These are phyloP conservation scores for Vipera latastei DNA, from an alignment of 2,797 vertebrate genomes.

Conservation along the genomic window DNA sequence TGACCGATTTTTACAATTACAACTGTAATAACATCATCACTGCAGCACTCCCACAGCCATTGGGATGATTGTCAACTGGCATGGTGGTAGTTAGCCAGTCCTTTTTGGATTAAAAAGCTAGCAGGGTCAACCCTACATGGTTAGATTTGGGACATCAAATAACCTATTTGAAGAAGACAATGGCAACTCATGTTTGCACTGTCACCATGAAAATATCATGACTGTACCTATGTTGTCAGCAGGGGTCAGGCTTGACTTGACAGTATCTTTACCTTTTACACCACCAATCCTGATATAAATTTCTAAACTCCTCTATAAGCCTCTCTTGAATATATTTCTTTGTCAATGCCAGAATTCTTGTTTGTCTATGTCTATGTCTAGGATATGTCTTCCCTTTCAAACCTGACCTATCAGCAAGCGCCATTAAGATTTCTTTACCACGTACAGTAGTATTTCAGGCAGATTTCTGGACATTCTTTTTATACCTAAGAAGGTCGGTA, in stretches of 20 bases:
- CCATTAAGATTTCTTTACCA: not conserved
- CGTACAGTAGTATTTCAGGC: not conserved
- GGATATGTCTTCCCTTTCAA: not conserved
- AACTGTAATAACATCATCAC: not conserved
- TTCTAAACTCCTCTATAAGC: not conserved
- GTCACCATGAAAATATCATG: not conserved
- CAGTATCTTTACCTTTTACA: not conserved
- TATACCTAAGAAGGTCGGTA: not conserved
- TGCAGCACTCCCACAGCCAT: not conserved
- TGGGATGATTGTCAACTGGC: not conserved
- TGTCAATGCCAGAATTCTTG: not conserved
- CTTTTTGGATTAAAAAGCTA: not conserved
- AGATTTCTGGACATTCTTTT: not conserved
- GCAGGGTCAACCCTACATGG: not conserved
- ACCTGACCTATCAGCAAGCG: not conserved
- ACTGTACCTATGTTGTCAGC: not conserved
- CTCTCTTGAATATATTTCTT: not conserved
- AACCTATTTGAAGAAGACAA: not conserved
- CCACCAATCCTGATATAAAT: not conserved
- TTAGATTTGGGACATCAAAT: not conserved
- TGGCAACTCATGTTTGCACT: not conserved
- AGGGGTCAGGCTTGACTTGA: not conserved
- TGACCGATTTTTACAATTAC: not conserved
- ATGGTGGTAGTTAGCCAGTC: not conserved
- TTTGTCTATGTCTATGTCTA: not conserved